These are phyloP conservation scores for Brienomyrus longianalis DNA, from an alignment of 2,113 vertebrate species.

Conservation along the genomic window DNA sequence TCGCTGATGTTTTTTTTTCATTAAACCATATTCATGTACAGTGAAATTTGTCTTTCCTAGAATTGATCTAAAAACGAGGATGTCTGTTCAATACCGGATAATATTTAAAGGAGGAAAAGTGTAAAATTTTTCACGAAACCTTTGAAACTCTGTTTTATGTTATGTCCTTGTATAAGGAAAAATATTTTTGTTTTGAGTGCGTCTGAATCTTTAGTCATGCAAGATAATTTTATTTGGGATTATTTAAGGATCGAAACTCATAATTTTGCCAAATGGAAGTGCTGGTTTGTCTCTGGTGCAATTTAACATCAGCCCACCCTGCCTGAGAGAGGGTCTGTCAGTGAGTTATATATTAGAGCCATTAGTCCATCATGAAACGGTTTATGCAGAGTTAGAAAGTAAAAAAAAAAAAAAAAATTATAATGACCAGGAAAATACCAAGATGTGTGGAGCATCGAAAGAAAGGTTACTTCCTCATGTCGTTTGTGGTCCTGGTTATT, in stretches of 20 bases:
- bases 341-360: background rate
- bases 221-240: background rate
- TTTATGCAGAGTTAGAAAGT: background rate
- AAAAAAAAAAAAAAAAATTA: background rate
- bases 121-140: background rate
- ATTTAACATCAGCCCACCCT: background rate
- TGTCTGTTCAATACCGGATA: background rate
- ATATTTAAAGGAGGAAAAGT: background rate
- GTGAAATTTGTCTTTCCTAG: background rate
- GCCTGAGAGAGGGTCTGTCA: background rate
- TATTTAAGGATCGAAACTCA: background rate
- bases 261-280: background rate
- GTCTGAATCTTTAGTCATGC: too few species aligned
- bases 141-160: background rate
- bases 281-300: background rate
- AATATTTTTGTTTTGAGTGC: too few species aligned
- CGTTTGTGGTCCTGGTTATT: background rate
- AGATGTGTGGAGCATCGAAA: background rate
- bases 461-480: background rate
- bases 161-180: background rate
- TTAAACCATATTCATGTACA: constrained; percentile 3
- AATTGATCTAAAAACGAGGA: background rate
- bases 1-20: background rate
- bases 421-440: too few species aligned
- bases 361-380: background rate